A percentile compares a stretch with the other conserved stretches of the same genome.
phyloP scores from a whole-genome alignment of 2,888 invertebrate species.

The Anorthoa munda region DNA sequence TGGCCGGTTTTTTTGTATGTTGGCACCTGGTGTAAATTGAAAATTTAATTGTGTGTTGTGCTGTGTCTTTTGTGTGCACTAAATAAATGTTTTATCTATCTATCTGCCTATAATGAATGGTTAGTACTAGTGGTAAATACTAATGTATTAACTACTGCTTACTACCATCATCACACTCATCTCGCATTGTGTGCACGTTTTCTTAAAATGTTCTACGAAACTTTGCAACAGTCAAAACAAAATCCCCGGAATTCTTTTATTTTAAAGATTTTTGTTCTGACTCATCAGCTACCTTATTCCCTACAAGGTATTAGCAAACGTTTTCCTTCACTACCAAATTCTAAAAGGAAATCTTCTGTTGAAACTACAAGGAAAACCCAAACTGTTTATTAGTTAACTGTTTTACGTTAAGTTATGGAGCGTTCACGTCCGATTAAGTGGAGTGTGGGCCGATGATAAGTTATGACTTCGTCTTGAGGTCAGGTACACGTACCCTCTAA shows the following conservation, averaged over 20 bases:
- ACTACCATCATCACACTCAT: background rate
- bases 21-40: too few species aligned
- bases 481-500: slow-evolving; percentile 38
- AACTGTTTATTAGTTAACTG: slow-evolving; percentile 39
- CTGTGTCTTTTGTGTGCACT: too few species aligned
- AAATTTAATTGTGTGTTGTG: too few species aligned
- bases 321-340: slow-evolving; percentile 34
- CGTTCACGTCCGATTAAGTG: slow-evolving; percentile 50
- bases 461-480: slow-evolving; percentile 37
- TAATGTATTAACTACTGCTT: too few species aligned
- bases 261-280: background rate
- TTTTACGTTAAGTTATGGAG: slow-evolving; percentile 49
- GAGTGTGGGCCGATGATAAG: slow-evolving; percentile 60
- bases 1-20: too few species aligned
- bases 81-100: too few species aligned
- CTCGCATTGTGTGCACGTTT: too few species aligned
- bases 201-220: background rate
- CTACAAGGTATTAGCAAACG: slow-evolving; percentile 6
- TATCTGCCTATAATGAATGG: too few species aligned
- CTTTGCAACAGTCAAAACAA: background rate
- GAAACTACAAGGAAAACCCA: slow-evolving; percentile 49
- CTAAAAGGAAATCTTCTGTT: slow-evolving; percentile 44
- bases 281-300: slow-evolving; percentile 20
- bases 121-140: too few species aligned
- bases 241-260: background rate